Percentiles rank a stretch among this genome's conserved stretches.
These are phyloP conservation scores for Smutsia temminckii DNA, from an alignment of 2,797 vertebrate species.

Conservation along the genomic window DNA sequence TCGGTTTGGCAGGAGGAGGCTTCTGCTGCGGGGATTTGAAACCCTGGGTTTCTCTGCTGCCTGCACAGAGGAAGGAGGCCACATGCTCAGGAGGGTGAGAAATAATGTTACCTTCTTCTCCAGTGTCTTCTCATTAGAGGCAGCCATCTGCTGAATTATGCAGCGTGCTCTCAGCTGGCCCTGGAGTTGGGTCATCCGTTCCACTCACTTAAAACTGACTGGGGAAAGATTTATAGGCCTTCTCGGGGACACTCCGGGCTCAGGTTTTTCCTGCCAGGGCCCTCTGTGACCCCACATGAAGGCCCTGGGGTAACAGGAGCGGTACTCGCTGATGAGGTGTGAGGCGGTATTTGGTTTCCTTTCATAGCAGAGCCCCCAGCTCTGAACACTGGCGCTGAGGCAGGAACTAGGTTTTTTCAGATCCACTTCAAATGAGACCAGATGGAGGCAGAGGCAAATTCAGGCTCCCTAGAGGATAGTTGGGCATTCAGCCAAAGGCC, in stretches of 20 bases:
- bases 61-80: slow-evolving; percentile 72
- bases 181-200: slow-evolving; percentile 41
- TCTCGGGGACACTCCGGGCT: slow-evolving; percentile 25
- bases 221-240: slow-evolving; percentile 4
- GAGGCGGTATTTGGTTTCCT: slow-evolving; percentile 66
- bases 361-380: slow-evolving; percentile 38
- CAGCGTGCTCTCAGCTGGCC: slow-evolving; percentile 47
- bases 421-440: slow-evolving; percentile 74
- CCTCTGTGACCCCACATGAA: neutral
- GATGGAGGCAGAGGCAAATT: slow-evolving; percentile 75
- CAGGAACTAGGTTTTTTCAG: slow-evolving; percentile 68
- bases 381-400: slow-evolving; percentile 54
- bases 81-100: slow-evolving; percentile 71
- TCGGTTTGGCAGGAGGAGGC: slow-evolving; percentile 70
- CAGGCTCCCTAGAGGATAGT: slow-evolving; percentile 71
- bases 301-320: slow-evolving; percentile 42
- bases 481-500: slow-evolving; percentile 70
- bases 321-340: slow-evolving; percentile 67
- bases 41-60: slow-evolving; percentile 69
- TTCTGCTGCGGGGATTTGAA: slow-evolving; percentile 70
- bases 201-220: neutral
- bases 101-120: slow-evolving; percentile 45
- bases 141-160: slow-evolving; percentile 72
- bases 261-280: neutral
- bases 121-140: slow-evolving; percentile 60